Conservation (phyloP, 2,113 vertebrate genomes). For the Microtus oregoni region DNA sequence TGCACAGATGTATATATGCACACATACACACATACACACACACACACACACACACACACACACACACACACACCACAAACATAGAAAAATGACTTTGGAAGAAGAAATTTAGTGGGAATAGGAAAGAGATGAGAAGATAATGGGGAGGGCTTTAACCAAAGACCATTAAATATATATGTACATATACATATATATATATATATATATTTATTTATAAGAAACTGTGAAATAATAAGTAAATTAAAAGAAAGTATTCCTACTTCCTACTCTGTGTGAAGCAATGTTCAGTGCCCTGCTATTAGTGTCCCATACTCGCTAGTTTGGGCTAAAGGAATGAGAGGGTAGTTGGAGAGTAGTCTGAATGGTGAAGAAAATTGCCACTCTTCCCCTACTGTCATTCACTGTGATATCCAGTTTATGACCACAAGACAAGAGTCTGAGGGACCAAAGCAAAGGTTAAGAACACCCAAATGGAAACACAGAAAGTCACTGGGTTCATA, state of each 20-base stretch:
- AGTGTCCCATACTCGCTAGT: background rate
- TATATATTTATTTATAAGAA: background rate
- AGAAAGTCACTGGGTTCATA: background rate
- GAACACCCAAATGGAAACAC: background rate
- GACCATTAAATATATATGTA: background rate
- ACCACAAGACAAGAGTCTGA: background rate
- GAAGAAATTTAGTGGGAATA: background rate
- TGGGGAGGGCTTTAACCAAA: background rate
- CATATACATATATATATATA: too few relatives aligned
- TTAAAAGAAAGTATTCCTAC: background rate
- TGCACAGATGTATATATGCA: background rate
- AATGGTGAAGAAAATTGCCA: background rate
- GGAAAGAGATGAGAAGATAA: background rate
- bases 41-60: background rate
- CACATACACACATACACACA: too few relatives aligned
- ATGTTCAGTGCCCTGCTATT: background rate
- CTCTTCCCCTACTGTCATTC: background rate
- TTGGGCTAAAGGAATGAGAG: background rate
- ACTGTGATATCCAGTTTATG: background rate
- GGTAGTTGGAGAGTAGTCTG: background rate
- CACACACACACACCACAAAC: too few relatives aligned
- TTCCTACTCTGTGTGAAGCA: background rate
- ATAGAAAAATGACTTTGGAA: background rate
- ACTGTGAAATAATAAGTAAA: background rate
- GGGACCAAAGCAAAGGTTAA: background rate